These are phyloP conservation scores for Dolichotis patagonum DNA, from an alignment of 2,113 vertebrate genomes.

Conservation along the genomic window DNA sequence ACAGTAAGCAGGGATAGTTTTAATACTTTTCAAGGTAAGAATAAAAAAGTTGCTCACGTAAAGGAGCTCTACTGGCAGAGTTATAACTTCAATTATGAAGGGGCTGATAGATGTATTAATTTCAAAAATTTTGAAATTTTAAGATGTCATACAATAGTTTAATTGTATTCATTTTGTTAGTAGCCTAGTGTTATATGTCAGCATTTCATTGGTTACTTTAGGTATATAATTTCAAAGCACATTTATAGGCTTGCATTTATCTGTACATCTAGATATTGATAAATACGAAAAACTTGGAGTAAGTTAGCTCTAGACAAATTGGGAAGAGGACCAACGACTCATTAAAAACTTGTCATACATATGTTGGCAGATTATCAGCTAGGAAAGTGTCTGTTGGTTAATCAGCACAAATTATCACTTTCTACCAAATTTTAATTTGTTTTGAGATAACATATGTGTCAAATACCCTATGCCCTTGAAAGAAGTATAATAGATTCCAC, in stretches of 20 bases:
- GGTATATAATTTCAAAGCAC: background rate
- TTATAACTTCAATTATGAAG: slow-evolving; percentile 31
- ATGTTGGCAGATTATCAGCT: background rate
- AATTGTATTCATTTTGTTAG: slow-evolving; percentile 33
- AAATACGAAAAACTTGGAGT: background rate
- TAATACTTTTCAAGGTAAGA: background rate
- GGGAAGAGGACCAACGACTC: background rate
- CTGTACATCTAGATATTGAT: background rate
- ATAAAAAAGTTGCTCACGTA: slow-evolving; percentile 29
- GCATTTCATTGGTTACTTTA: slow-evolving; percentile 11
- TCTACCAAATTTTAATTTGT: slow-evolving; percentile 30
- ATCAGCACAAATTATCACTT: slow-evolving; percentile 48
- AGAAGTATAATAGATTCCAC: background rate
- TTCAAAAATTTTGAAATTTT: slow-evolving; percentile 34
- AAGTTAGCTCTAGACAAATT: slow-evolving; percentile 5
- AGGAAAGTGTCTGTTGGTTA: background rate
- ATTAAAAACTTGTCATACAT: background rate
- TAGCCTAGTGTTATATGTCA: background rate
- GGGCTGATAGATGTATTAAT: background rate
- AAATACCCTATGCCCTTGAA: background rate
- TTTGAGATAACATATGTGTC: slow-evolving; percentile 20
- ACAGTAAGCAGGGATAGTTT: background rate
- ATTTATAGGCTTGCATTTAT: background rate
- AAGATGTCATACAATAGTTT: background rate
- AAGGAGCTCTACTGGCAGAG: background rate